Base-by-base conservation (phyloP, 2,797 vertebrate genomes). In the Semotilus atromaculatus region DNA sequence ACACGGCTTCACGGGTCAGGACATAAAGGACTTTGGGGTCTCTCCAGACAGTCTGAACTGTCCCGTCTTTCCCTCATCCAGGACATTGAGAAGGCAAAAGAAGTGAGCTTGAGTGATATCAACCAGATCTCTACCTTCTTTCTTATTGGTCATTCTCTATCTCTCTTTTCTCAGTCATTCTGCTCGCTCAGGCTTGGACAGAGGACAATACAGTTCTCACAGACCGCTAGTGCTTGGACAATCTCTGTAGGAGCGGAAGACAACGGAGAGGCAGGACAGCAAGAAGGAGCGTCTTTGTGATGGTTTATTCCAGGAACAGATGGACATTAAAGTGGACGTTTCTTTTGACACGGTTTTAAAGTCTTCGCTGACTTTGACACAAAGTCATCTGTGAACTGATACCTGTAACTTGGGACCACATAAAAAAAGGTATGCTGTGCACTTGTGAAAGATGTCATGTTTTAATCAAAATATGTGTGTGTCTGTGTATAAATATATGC, bases 361-460 rank as follows among this genome's bases (percentile, higher is more conserved):
- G 90, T 91, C 84, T 88, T 89, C 72, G 73, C 87, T 85, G 74
- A 85, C 86, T 88, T 83, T 78, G 21, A 74, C 21, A 72, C 68
- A 77, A 75, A 89, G 79, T 73, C 77, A 70, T 75, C 71, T 60
- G 62, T 84, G 67, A 83, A 60, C 70, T 36, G 53, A 75, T n/a
- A 60, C 26, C 85, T 60, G 71, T 40, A 67, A 48, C 76, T 83
- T 77, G 81, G 91, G 81, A 62, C 66, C 78, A 80, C 81, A 88
- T 89, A 86, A 85, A 76, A 53, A 83, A 95, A 96, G 97, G 97
- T 97, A 96, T 94, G 96, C 88, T 55, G 67, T 51, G 67, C 40
- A 45, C 58, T 84, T 82, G 26, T 66, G 26, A 21, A 45, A 67
- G 14, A 70, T n/a, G 19, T 23, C 1, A n/a, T 9, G 19, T 43